Evolutionary conservation across 2,888 invertebrate genomes (phyloP).

Genomic region (Trissoscelio sp.): DNA sequence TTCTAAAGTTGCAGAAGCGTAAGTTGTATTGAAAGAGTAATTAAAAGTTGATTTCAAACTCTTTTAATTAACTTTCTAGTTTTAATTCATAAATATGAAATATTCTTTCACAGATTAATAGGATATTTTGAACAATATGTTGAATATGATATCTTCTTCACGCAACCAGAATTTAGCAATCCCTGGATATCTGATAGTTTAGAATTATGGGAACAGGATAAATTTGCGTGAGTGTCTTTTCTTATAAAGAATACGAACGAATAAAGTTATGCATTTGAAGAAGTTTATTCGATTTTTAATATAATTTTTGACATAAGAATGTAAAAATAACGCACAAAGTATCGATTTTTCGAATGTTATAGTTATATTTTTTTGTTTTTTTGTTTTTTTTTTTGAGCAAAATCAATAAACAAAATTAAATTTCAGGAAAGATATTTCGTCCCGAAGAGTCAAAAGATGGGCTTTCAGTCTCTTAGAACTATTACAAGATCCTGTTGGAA

Average conservation of each 20-base stretch:
- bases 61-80: too few species aligned
- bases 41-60: too few species aligned
- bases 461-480: slow-evolving; percentile 98
- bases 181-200: slow-evolving; percentile 98
- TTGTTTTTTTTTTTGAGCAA: too few species aligned
- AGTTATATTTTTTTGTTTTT: too few species aligned
- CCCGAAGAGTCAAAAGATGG: slow-evolving; percentile 97
- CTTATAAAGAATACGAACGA: background rate
- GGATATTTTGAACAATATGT: slow-evolving; percentile 97
- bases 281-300: too few species aligned
- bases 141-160: slow-evolving; percentile 98
- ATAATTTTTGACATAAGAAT: too few species aligned
- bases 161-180: slow-evolving; percentile 96
- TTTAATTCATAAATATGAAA: background rate
- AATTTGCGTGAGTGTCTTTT: slow-evolving; percentile 87
- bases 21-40: slow-evolving; percentile 84
- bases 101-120: slow-evolving; percentile 87
- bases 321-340: too few species aligned
- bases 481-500: slow-evolving; percentile 96
- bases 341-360: too few species aligned
- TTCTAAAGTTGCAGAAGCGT: slow-evolving; percentile 97
- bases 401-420: too few species aligned
- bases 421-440: slow-evolving; percentile 94
- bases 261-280: too few species aligned
- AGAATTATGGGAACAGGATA: slow-evolving; percentile 99